Base-by-base conservation (phyloP, 2,888 invertebrate genomes). In the Drosophila setosimentum region DNA sequence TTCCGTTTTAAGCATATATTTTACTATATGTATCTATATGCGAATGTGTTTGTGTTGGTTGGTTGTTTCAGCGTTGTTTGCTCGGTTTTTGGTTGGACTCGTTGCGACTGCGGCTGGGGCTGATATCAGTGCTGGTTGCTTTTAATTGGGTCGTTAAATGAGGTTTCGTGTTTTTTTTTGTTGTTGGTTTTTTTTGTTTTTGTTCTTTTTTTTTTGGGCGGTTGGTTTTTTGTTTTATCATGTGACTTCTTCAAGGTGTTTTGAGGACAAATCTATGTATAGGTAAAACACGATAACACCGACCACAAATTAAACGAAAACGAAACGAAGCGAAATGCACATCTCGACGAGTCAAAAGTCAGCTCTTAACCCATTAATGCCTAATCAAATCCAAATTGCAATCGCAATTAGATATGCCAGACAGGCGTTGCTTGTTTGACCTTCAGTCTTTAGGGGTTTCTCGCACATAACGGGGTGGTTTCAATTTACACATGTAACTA, bases 71-170 rank as follows among this genome's bases (percentile, higher is more conserved):
- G 32, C 24, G 42, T 60, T 42, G 45, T 45, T n/a, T 45, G 61
- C 68, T 72, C 45, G 64, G 58, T 69, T 57, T 69, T 57, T 27
- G 54, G 58, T 66, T 65, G 33, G 48, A 42, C 62, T 49, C 49
- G 54, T 32, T 60, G 40, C 5, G 42, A 40, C 18, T 35, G 35
- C 6, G 35, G 0, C n/a, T 40, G 40, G 45, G 59, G 42, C 76
- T 90, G 88, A 88, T 87, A 87, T 90, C 86, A 89, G 69, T 82
- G 74, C 70, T 72, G 66, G 71, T 75, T 79, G 88, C 75, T 84
- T 85, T 85, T 90, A 87, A 87, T 89, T 87, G 90, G 87, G 90
- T 87, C 89, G 90, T 87, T 90, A 89, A 84, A 89, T 80, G 78
- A 73, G 69, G 65, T 62, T 80, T 71, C 53, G 61, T 53, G 37